Conservation (phyloP, 2,113 vertebrate species). For the Emydura subglobosa region DNA sequence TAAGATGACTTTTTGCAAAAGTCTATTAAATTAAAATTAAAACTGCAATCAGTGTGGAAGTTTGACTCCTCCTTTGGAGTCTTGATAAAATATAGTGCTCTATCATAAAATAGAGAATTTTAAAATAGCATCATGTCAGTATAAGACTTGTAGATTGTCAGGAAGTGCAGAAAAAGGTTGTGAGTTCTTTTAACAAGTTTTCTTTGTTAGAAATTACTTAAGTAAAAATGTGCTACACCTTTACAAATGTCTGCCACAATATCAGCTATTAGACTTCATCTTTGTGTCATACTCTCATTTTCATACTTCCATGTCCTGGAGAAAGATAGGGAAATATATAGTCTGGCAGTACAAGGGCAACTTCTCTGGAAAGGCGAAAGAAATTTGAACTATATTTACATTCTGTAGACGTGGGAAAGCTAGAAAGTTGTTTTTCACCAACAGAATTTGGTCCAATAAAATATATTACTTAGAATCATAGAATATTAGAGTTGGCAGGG, state of each 20-base stretch:
- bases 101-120: neutral
- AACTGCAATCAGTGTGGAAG: neutral
- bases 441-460: neutral
- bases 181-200: neutral
- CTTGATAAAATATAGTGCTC: neutral
- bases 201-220: neutral
- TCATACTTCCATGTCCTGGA: neutral
- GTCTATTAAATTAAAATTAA: neutral
- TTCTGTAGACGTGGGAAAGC: neutral
- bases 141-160: neutral
- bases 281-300: neutral
- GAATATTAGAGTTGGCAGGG: too few species aligned
- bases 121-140: neutral
- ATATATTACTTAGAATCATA: neutral
- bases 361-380: neutral
- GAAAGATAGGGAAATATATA: neutral
- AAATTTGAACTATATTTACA: neutral
- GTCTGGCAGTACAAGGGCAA: neutral
- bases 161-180: neutral
- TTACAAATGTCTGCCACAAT: neutral
- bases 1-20: neutral
- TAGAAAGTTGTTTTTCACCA: neutral
- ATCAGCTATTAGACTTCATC: neutral
- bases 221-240: neutral
- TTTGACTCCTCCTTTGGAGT: neutral